phyloP scores from a whole-genome alignment of 2,888 invertebrate genomes.

The Brachyptera putata region DNA sequence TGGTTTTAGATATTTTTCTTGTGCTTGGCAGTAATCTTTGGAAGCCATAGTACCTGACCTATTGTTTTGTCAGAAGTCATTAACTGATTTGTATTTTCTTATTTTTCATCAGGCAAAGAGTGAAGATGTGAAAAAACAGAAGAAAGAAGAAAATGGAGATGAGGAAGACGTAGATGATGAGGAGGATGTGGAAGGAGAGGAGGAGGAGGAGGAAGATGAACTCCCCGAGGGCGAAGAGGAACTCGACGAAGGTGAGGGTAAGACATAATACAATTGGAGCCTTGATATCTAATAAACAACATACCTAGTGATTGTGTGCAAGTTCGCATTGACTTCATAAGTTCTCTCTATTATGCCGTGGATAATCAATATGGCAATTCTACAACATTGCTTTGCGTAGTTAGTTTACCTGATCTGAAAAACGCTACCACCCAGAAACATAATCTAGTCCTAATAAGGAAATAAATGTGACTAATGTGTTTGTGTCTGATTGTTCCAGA shows the following conservation, averaged over 20 bases:
- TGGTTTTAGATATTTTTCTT: no score
- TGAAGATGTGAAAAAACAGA: slow-evolving; percentile 72
- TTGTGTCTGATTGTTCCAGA: slow-evolving; percentile 34
- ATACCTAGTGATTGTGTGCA: neutral
- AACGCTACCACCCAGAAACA: no score
- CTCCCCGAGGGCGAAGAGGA: slow-evolving; percentile 61
- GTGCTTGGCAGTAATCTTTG: neutral
- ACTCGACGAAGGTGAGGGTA: slow-evolving; percentile 55
- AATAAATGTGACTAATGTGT: no score
- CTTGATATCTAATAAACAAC: no score
- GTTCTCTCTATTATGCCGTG: neutral
- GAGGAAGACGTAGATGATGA: slow-evolving; percentile 65
- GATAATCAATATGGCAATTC: neutral
- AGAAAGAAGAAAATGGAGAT: slow-evolving; percentile 73
- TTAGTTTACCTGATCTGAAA: no score
- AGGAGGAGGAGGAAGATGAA: slow-evolving; percentile 60
- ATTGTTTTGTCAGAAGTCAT: neutral
- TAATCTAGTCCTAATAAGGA: no score
- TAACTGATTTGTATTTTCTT: slow-evolving; percentile 17
- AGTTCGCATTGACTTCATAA: no score
- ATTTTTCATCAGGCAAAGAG: slow-evolving; percentile 39
- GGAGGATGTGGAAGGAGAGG: slow-evolving; percentile 57
- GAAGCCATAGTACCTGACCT: neutral
- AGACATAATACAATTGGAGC: neutral
- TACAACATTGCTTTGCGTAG: no score